These are phyloP conservation scores for Eulimnadia texana DNA, from an alignment of 1,140 invertebrate genomes.

Conservation along the genomic window DNA sequence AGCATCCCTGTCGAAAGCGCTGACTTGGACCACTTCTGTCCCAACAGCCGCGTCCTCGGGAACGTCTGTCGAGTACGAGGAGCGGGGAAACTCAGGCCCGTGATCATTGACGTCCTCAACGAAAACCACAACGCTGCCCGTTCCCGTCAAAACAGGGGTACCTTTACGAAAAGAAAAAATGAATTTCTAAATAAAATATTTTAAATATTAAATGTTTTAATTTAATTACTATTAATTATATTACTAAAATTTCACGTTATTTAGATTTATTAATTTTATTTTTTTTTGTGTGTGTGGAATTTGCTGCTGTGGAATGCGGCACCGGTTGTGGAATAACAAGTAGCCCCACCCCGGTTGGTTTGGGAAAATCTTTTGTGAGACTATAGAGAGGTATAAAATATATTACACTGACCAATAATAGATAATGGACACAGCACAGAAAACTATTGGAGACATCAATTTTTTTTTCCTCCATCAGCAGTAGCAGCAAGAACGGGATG, in stretches of 20 bases:
- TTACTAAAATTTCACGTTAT: not conserved
- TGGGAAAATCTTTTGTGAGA: too few species aligned
- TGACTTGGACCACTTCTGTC: conserved; percentile 51
- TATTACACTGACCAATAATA: too few species aligned
- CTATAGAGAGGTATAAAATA: too few species aligned
- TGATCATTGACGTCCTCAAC: conserved; percentile 92
- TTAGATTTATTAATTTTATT: not conserved
- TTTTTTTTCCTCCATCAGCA: too few species aligned
- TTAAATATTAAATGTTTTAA: not conserved
- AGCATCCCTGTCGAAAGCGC: conserved; percentile 61
- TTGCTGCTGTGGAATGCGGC: too few species aligned
- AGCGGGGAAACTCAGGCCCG: conserved; percentile 62
- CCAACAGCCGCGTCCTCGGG: conserved; percentile 59
- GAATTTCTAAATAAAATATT: not conserved
- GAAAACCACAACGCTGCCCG: conserved; percentile 67
- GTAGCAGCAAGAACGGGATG: too few species aligned
- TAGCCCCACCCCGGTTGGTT: too few species aligned
- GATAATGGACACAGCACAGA: too few species aligned
- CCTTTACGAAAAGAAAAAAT: conserved; percentile 38
- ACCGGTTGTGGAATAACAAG: too few species aligned
- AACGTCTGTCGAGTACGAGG: conserved; percentile 57
- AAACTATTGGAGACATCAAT: too few species aligned
- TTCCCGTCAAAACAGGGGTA: conserved; percentile 72
- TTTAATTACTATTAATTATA: not conserved
- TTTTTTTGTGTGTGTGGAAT: not conserved